phyloP scores from a whole-genome alignment of 1,140 invertebrate species.

The Eurosta solidaginis region DNA sequence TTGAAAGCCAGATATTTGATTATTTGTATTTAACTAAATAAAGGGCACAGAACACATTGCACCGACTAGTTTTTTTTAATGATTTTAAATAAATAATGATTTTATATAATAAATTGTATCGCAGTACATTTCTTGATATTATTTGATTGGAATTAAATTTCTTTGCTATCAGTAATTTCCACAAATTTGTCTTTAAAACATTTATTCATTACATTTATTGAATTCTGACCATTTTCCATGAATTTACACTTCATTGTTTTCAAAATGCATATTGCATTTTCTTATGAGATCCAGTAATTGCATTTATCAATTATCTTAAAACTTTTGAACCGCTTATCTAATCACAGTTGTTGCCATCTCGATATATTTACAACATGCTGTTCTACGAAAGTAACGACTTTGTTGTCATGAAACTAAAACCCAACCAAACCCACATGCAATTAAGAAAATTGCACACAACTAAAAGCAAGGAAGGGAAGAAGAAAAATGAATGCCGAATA shows the following conservation, averaged over 20 bases:
- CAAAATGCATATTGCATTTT: neutral
- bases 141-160: no score
- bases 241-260: neutral
- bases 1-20: no score
- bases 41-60: no score
- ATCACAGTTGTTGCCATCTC: neutral
- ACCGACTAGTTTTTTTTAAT: no score
- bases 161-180: no score
- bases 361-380: neutral
- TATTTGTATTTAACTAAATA: no score
- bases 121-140: no score
- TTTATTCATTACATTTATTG: neutral
- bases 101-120: no score
- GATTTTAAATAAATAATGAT: no score
- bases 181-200: no score
- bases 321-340: slow-evolving; percentile 17
- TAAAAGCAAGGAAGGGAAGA: neutral
- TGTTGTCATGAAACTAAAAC: neutral
- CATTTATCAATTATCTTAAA: slow-evolving; percentile 2
- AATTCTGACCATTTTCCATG: neutral
- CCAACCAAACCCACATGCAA: neutral
- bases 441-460: slow-evolving; percentile 17
- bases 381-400: neutral
- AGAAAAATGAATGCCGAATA: neutral
- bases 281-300: slow-evolving; percentile 2